phyloP scores from a whole-genome alignment of 2,113 vertebrate species.

The Dolichotis patagonum region DNA sequence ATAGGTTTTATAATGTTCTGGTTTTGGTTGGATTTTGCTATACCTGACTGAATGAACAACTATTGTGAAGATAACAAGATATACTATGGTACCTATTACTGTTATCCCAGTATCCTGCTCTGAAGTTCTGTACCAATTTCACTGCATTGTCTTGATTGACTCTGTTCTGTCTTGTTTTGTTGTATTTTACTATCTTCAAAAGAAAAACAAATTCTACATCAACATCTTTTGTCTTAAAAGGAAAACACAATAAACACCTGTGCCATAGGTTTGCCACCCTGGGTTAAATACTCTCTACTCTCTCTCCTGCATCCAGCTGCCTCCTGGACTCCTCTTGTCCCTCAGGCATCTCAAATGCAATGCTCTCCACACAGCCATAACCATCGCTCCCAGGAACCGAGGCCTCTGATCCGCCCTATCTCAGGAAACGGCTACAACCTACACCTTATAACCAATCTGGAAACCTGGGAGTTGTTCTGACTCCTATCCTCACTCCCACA shows the following conservation, averaged over 20 bases:
- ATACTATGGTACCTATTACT: no score
- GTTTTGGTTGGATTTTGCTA: no score
- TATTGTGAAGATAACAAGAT: no score
- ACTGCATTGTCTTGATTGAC: no score
- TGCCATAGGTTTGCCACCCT: neutral
- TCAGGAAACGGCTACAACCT: neutral
- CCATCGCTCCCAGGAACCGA: neutral
- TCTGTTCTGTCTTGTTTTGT: no score
- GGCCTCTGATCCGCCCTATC: neutral
- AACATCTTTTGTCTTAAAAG: neutral
- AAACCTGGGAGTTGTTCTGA: neutral
- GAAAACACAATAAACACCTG: neutral
- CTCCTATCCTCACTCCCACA: neutral
- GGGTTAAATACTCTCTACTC: neutral
- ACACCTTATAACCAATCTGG: neutral
- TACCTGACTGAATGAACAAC: no score
- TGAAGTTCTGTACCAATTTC: no score
- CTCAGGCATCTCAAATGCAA: neutral
- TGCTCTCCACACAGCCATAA: neutral
- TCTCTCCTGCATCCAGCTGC: neutral
- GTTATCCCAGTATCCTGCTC: no score
- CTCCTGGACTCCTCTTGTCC: neutral
- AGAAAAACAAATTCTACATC: neutral
- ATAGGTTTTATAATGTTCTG: no score
- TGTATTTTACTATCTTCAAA: no score